Conservation (phyloP, 1,140 invertebrate genomes). For the Eumaeus atala region DNA sequence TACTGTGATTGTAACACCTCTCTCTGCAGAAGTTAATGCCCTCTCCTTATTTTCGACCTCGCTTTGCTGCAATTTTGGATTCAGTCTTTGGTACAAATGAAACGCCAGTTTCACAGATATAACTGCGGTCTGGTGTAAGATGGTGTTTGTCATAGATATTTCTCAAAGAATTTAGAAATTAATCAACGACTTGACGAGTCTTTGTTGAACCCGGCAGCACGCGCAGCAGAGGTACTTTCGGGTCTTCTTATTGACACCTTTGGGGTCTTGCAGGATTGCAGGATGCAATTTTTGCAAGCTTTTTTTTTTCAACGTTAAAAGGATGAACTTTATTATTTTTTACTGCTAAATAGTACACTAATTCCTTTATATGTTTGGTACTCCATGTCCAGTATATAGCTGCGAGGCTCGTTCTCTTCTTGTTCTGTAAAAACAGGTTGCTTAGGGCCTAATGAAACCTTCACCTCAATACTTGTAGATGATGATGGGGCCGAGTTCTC, state of each 20-base stretch:
- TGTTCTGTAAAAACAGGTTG: constrained; percentile 20
- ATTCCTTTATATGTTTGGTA: constrained; percentile 22
- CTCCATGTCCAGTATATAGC: constrained; percentile 32
- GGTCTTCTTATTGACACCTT: constrained; percentile 34
- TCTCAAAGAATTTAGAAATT: constrained; percentile 26
- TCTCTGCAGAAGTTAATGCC: constrained; percentile 42
- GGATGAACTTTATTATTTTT: constrained; percentile 16
- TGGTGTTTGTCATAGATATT: constrained; percentile 31
- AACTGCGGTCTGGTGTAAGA: constrained; percentile 37
- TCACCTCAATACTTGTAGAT: constrained; percentile 15
- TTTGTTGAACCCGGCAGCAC: constrained; percentile 24
- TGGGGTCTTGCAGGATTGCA: constrained; percentile 35
- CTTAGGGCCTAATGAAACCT: constrained; percentile 22
- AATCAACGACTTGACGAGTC: constrained; percentile 36
- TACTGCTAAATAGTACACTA: constrained; percentile 24
- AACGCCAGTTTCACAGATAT: constrained; percentile 57
- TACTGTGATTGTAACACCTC: constrained; percentile 45
- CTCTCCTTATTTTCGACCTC: constrained; percentile 48
- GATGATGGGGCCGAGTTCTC: constrained; percentile 1
- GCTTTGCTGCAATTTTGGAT: constrained; percentile 42
- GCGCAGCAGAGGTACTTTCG: constrained; percentile 36
- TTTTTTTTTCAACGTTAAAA: constrained; percentile 17
- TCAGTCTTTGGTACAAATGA: constrained; percentile 52
- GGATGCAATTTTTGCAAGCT: constrained; percentile 35
- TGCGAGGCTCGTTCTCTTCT: constrained; percentile 30